Conservation (phyloP, 1,140 invertebrate genomes). For the Heliconius himera region DNA sequence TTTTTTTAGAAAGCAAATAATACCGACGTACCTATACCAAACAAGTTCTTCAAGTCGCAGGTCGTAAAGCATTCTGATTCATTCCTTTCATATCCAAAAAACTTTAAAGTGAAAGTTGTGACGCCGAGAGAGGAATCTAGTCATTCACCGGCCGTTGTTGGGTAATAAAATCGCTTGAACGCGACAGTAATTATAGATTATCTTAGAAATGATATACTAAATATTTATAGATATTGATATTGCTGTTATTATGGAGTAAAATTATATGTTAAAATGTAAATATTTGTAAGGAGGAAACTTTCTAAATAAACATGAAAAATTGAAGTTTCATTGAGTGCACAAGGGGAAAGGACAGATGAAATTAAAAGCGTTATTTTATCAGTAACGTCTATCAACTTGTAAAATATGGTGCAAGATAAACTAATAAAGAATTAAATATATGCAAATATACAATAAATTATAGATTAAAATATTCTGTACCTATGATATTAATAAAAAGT, state of each 20-base stretch:
- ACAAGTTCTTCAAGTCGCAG: slow-evolving; percentile 36
- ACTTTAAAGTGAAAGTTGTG: slow-evolving; percentile 75
- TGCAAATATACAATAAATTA: no score
- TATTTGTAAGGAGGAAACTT: no score
- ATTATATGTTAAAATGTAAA: not conserved
- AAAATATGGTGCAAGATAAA: no score
- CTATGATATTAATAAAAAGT: not conserved
- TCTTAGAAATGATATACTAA: slow-evolving; percentile 19
- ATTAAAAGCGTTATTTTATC: no score
- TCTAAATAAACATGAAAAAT: no score
- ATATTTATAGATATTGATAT: slow-evolving; percentile 8
- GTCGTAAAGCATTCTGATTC: slow-evolving; percentile 47
- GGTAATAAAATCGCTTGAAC: slow-evolving; percentile 64
- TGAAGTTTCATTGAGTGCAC: no score
- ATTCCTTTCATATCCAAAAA: slow-evolving; percentile 68
- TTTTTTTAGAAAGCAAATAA: slow-evolving; percentile 42
- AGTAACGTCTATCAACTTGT: no score
- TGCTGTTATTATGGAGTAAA: not conserved
- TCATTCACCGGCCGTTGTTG: slow-evolving; percentile 65
- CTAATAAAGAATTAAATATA: no score
- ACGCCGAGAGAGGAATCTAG: slow-evolving; percentile 65
- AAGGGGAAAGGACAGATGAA: no score
- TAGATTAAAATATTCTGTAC: no score
- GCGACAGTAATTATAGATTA: slow-evolving; percentile 56
- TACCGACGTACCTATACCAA: slow-evolving; percentile 34